Base-by-base conservation (phyloP, 1,140 invertebrate genomes). In the Drosophila rufa region DNA sequence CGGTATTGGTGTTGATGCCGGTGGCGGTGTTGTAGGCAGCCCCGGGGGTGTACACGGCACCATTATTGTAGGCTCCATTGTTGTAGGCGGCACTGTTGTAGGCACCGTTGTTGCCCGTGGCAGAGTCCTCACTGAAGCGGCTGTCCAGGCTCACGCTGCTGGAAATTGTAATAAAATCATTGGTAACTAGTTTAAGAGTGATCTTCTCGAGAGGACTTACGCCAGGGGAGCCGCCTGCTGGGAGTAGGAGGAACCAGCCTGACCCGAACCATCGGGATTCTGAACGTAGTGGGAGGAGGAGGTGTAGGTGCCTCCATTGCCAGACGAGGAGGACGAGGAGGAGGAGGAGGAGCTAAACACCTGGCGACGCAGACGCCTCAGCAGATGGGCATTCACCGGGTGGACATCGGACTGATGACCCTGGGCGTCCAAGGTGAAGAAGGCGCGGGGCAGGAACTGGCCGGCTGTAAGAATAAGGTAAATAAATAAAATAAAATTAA, bases 301-400 rank as follows among this genome's bases (percentile, higher is more conserved):
- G 42, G 74, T 71, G n/a, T 30, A 2, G 5, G 19, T 42, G 12
- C 46, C 30, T 5, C 85, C 91, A 57, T 55, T 56, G 22, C 59
- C 67, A 12, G 89, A 90, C 0, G 89, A 86, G 8, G 90, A 89
- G 0, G 79, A 81, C 0, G 90, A 91, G 2, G 79, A 80, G 1
- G 84, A 90, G 5, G 80, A 80, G 11, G 81, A 80, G 0, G 74
- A 64, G 25, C 75, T 45, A n/a, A 6, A 55, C 9, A 45, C 51
- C 53, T 92, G 73, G 38, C 91, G 87, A 53, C 91, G 91, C 75
- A 92, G 64, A 65, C 91, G 91, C 48, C 75, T 82, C 77, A 92
- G 56, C 38, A 92, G 60, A 50, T 78, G 86, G 17, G 56, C 79
- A 57, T 70, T 91, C 0, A 92, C 84, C 2, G 84, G 75, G 55